Evolutionary conservation across 2,797 vertebrate species (phyloP).

Genomic region (Chelidonichthys spinosus): DNA sequence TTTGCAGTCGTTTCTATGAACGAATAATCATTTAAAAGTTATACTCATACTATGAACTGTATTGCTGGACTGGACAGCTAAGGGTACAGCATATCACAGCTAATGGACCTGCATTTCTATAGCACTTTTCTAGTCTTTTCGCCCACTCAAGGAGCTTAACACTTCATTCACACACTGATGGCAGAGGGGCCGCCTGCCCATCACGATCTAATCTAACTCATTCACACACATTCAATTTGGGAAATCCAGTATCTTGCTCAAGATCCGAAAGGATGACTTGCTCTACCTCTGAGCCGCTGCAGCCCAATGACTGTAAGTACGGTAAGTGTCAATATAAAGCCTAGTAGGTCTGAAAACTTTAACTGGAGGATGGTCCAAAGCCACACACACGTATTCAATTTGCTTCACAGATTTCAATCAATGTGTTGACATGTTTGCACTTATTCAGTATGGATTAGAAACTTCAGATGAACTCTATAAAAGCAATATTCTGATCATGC

Average conservation of each 20-base stretch:
- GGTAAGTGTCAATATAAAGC: background rate
- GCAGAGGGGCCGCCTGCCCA: no score
- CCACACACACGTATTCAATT: constrained; percentile 1
- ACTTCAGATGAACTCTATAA: background rate
- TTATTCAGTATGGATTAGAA: background rate
- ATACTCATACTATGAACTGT: constrained; percentile 5
- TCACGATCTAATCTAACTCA: no score
- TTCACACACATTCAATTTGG: no score
- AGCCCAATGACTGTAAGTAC: no score
- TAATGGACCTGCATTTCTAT: no score
- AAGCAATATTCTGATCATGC: background rate
- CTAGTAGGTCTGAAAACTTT: background rate
- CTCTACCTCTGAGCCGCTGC: no score
- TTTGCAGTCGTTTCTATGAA: background rate
- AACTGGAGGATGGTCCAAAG: background rate
- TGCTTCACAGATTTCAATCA: background rate
- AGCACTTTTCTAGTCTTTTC: no score
- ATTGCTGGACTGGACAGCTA: background rate
- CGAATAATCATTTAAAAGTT: background rate
- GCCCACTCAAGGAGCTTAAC: no score
- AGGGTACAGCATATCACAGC: background rate
- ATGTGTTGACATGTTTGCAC: background rate
- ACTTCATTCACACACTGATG: no score
- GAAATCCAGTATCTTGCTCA: no score
- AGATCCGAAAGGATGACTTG: no score